Evolutionary conservation across 2,113 vertebrate species (phyloP), one percentile per base, ranked within the genome.

Genomic region (Haplochromis vanheusdeni): DNA sequence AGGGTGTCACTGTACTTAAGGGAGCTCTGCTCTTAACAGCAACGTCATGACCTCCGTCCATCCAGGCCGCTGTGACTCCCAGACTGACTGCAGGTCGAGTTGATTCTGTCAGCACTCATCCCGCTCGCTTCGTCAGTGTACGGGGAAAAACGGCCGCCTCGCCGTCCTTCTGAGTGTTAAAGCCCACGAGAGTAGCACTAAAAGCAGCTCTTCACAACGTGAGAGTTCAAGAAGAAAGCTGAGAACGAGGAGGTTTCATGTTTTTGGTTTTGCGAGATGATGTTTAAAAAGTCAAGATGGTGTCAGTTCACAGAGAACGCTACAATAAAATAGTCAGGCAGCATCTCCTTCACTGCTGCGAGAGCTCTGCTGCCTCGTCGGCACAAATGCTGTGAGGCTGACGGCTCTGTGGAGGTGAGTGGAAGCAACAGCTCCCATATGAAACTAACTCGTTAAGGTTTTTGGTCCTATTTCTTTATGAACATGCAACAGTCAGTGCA

Each of bases 231-330:
- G 65, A 14, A 26, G 54, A 11, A 47, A 21, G 79, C 45, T 5
- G 65, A 52, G 87, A 80, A 73, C 4, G 3, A 58, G 6, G 11
- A 73, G 42, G n/a, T 1, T 54, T 77, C 16, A n/a, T 31, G 45
- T 8, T 77, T 49, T 49, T 12, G 70, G 70, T 2, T 77, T 49
- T 8, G 26, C 0, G 17, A 31, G 16, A 77, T 4, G 0, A 7
- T n/a, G 42, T 49, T 77, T 28, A 49, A 47, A n/a, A 49, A 77
- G 26, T 31, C 70, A 77, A 77, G 26, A 4, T 77, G 70, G 42
- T 75, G 70, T 49, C 45, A 77, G 42, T 13, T 49, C 70, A 49
- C 6, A 0, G 2, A 49, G 26, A 5, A 49, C 0, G 0, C 42
- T 28, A 28, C 0, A 35, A 37, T n/a, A 55, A 73, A 26, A 73